These are phyloP conservation scores for Ennomos fuscantarius DNA, from an alignment of 2,888 invertebrate genomes.

Conservation along the genomic window DNA sequence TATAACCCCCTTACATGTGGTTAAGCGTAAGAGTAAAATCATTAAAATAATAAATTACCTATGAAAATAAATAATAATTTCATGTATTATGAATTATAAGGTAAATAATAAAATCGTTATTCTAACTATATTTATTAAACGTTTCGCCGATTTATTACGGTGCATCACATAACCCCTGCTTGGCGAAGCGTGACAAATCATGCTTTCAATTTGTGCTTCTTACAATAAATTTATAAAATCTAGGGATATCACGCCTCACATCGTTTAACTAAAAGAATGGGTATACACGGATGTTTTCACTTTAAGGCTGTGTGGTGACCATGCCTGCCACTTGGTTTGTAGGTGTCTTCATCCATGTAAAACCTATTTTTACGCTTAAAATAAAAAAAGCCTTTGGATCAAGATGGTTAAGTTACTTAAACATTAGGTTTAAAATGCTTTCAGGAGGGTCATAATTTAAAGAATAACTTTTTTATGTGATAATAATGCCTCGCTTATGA, in stretches of 20 bases:
- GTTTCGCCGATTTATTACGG: constrained; percentile 29
- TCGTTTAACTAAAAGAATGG: constrained; percentile 73
- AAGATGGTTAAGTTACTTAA: constrained; percentile 58
- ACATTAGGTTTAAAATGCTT: constrained; percentile 70
- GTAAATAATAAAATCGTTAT: constrained; percentile 21
- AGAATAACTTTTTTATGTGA: constrained; percentile 75
- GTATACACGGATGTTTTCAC: constrained; percentile 62
- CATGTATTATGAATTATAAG: constrained; percentile 8
- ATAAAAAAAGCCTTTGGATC: constrained; percentile 68
- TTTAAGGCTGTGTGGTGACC: constrained; percentile 70
- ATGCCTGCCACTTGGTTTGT: constrained; percentile 72
- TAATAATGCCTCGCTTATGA: constrained; percentile 83
- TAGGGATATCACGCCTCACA: constrained; percentile 74
- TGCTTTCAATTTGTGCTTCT: constrained; percentile 74
- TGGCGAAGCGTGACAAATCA: constrained; percentile 80
- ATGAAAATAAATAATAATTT: not conserved
- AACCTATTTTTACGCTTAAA: constrained; percentile 70
- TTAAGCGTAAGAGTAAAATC: not conserved
- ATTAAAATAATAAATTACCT: not conserved
- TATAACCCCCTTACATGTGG: not conserved
- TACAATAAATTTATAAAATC: constrained; percentile 53
- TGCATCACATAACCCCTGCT: constrained; percentile 71
- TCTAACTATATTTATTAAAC: constrained; percentile 14
- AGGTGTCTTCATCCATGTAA: constrained; percentile 58
- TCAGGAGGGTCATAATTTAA: constrained; percentile 75